A percentile compares a stretch with the other conserved stretches of the same genome.
phyloP scores from a whole-genome alignment of 2,113 vertebrate species.

The Amphiprion ocellaris region DNA sequence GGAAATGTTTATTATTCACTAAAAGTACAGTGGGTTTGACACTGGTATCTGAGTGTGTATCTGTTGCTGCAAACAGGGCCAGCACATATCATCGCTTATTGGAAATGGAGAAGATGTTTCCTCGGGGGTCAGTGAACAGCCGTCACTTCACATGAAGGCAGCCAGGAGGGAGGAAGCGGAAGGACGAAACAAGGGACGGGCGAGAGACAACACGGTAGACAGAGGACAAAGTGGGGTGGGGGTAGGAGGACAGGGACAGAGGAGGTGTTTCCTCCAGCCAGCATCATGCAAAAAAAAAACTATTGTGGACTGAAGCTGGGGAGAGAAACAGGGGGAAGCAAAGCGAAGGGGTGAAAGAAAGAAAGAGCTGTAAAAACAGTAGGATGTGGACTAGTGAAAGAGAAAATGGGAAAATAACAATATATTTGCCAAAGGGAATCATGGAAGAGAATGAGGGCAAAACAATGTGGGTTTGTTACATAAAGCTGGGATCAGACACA shows the following conservation, averaged over 20 bases:
- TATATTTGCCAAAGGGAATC: conserved; percentile 23
- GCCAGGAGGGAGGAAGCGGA: conserved; percentile 34
- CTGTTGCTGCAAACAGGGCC: conserved; percentile 37
- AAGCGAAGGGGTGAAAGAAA: background rate
- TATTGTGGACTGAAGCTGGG: background rate
- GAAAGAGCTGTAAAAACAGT: background rate
- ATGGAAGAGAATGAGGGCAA: conserved; percentile 38
- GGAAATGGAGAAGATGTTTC: conserved; percentile 65
- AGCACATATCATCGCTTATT: conserved; percentile 57
- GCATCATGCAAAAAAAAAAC: background rate
- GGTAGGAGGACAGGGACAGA: background rate
- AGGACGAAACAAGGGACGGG: conserved; percentile 16
- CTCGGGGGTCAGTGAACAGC: conserved; percentile 61
- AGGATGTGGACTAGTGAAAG: background rate
- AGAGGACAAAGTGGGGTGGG: conserved; percentile 1
- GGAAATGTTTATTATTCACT: conserved; percentile 4
- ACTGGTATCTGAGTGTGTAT: background rate
- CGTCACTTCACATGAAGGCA: conserved; percentile 70
- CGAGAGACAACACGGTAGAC: conserved; percentile 36
- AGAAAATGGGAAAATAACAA: conserved; percentile 19
- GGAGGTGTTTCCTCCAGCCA: conserved; percentile 11
- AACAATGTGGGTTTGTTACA: conserved; percentile 57
- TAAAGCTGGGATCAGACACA: conserved; percentile 57
- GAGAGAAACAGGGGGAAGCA: background rate
- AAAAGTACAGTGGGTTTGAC: conserved; percentile 1